phyloP scores from a whole-genome alignment of 2,888 invertebrate species.

The Vesta saturnalis region DNA sequence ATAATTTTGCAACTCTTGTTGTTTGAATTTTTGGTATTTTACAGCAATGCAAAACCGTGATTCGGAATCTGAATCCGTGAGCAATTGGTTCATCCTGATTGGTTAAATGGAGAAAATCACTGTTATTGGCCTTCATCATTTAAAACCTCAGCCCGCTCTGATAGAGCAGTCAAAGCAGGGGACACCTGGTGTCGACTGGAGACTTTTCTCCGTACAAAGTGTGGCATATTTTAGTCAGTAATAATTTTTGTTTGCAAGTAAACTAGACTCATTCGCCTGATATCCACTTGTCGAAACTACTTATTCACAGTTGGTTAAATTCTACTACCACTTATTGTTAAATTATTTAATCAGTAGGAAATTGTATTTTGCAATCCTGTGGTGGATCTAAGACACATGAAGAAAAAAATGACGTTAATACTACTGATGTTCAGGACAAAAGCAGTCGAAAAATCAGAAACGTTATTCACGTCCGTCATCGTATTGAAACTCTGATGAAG shows the following conservation, averaged over 20 bases:
- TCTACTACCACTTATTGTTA: background rate
- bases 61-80: too few species aligned
- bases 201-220: background rate
- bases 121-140: background rate
- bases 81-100: background rate
- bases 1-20: too few species aligned
- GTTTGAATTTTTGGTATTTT: too few species aligned
- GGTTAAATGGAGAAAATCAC: background rate
- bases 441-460: conserved; percentile 4
- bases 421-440: conserved; percentile 6
- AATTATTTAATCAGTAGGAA: background rate
- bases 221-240: background rate
- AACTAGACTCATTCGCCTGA: background rate
- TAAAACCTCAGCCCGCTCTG: background rate
- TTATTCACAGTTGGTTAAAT: background rate
- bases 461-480: conserved; percentile 3
- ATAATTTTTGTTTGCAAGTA: background rate
- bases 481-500: background rate
- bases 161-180: background rate
- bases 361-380: background rate
- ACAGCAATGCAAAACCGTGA: too few species aligned
- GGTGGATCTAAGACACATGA: background rate
- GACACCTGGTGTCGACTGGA: background rate
- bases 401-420: conserved; percentile 6
- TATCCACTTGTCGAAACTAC: too few species aligned